phyloP scores from a whole-genome alignment of 2,113 vertebrate species.

The Potamarius usumacintae region DNA sequence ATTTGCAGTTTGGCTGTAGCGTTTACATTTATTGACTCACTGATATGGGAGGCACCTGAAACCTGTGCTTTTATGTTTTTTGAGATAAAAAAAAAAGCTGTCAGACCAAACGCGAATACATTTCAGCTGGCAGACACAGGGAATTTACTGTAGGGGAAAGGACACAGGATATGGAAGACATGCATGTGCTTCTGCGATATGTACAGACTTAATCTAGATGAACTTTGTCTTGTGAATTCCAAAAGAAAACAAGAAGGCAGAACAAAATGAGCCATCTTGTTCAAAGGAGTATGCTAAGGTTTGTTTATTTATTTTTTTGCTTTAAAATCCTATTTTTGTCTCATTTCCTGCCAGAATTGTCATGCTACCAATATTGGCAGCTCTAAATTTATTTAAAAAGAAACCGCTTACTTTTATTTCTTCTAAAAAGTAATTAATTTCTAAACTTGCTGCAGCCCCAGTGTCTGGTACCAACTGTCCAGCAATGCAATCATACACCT shows the following conservation, averaged over 20 bases:
- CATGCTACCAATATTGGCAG: not conserved
- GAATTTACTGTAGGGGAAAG: not conserved
- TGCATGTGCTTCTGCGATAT: not conserved
- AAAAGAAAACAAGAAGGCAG: not conserved
- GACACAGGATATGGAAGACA: not conserved
- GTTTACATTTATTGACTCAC: not conserved
- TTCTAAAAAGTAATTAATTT: constrained; percentile 5
- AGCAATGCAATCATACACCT: constrained; percentile 11
- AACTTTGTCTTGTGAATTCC: not conserved
- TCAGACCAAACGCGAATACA: not conserved
- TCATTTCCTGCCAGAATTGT: not conserved
- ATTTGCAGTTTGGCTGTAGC: not conserved
- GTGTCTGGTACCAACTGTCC: not conserved
- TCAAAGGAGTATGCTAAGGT: not conserved
- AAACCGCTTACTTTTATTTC: not conserved
- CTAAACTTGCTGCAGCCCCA: not conserved
- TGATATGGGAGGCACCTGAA: not conserved
- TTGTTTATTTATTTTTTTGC: not conserved
- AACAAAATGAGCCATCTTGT: not conserved
- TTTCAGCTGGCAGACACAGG: not conserved
- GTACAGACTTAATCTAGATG: not conserved
- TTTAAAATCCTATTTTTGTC: not conserved
- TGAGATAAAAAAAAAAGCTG: not conserved
- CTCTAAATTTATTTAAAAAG: not conserved
- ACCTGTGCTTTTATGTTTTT: not conserved